These are phyloP conservation scores for Gortyna flavago DNA, from an alignment of 2,888 invertebrate species.

Conservation along the genomic window DNA sequence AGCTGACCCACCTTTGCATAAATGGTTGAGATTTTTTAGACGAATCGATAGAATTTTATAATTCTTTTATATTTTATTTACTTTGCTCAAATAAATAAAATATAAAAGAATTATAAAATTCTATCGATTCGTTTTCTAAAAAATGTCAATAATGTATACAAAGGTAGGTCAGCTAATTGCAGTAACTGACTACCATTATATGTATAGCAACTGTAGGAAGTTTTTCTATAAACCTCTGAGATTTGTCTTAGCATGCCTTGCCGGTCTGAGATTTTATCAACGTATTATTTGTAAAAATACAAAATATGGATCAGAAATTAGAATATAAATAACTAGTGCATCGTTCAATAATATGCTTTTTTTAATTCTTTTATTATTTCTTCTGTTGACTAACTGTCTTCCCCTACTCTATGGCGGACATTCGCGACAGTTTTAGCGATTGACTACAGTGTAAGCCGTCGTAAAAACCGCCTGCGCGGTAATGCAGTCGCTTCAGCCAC, in stretches of 20 bases:
- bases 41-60: no score
- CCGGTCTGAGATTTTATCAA: neutral
- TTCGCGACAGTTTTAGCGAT: conserved; percentile 38
- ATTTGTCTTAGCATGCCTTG: neutral
- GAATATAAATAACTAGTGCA: neutral
- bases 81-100: no score
- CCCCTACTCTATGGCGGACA: neutral
- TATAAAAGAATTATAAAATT: no score
- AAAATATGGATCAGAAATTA: no score
- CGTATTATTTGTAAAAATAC: neutral
- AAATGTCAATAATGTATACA: no score
- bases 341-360: neutral
- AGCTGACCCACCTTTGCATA: no score
- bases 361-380: no score
- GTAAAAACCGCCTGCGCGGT: conserved; percentile 67
- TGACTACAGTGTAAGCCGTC: conserved; percentile 59
- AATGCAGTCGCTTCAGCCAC: conserved; percentile 44
- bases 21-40: no score
- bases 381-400: neutral
- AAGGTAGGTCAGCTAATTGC: no score
- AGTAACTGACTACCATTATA: no score
- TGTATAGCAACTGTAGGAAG: neutral
- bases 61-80: no score
- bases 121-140: no score
- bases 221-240: neutral